Conservation (phyloP, 2,797 vertebrate species). For the Leptoclinus maculatus region DNA sequence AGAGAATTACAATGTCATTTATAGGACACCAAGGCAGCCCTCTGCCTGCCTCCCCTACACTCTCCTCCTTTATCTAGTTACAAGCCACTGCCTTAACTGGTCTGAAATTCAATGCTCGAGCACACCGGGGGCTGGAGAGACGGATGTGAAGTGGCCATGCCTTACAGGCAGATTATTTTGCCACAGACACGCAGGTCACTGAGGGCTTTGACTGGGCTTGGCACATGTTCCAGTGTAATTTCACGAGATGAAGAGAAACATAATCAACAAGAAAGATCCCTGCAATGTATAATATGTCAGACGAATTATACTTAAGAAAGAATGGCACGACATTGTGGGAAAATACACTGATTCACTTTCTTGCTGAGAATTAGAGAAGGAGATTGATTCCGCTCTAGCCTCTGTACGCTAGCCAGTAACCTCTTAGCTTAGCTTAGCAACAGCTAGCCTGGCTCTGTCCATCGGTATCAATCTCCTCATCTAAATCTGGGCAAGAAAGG, state of each 20-base stretch:
- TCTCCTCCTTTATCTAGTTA: conserved; percentile 82
- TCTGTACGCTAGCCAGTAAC: not conserved
- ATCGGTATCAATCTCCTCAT: not conserved
- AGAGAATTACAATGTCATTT: conserved; percentile 88
- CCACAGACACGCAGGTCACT: conserved; percentile 37
- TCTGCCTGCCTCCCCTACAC: conserved; percentile 66
- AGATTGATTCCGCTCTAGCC: not conserved
- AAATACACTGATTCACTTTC: not conserved
- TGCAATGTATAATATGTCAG: not conserved
- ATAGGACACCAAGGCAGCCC: conserved; percentile 80
- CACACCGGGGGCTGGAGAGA: conserved; percentile 59
- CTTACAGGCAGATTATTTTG: conserved; percentile 55
- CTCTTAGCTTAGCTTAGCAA: not conserved
- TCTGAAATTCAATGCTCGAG: conserved; percentile 74
- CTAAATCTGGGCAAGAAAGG: not conserved
- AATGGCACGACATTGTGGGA: not conserved
- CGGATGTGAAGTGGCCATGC: conserved; percentile 60
- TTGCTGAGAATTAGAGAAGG: not conserved
- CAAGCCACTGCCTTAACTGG: conserved; percentile 78
- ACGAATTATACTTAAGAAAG: conserved; percentile 6
- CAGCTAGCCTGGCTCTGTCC: not conserved
- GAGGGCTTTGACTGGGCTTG: conserved; percentile 13
- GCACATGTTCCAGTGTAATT: conserved; percentile 22
- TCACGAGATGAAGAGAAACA: conserved; percentile 15
- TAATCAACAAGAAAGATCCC: conserved; percentile 1